phyloP scores from a whole-genome alignment of 35 echinoderm and acorn worm species.

The Ophiothrix spiculata region DNA sequence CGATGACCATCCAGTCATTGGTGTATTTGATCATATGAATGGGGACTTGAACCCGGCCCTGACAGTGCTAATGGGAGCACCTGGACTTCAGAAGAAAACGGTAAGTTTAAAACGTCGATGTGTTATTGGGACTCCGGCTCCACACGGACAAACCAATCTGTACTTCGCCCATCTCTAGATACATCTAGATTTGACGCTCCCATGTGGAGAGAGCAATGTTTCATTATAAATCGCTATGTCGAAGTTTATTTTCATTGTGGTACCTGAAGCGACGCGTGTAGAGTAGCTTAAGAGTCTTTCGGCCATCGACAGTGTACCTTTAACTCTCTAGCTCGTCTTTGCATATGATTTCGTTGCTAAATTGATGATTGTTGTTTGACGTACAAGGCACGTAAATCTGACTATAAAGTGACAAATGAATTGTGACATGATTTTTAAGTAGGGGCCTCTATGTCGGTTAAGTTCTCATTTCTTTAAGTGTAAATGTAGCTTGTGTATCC shows the following conservation, averaged over 20 bases:
- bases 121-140: background rate
- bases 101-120: slow-evolving; percentile 16
- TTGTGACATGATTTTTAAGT: background rate
- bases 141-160: no score
- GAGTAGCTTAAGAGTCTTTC: background rate
- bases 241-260: no score
- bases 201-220: no score
- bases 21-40: slow-evolving; percentile 19
- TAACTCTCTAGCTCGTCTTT: background rate
- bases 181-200: no score
- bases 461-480: background rate
- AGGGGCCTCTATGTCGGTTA: background rate
- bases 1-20: slow-evolving; percentile 18
- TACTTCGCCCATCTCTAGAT: no score
- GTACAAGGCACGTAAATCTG: no score
- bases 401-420: no score
- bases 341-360: no score
- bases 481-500: background rate
- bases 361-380: no score
- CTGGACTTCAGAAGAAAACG: background rate
- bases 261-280: no score
- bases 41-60: slow-evolving; percentile 25
- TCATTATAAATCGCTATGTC: no score
- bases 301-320: background rate
- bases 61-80: background rate